Evolutionary conservation across 2,113 vertebrate species (phyloP), one percentile per base, ranked within the genome.

Genomic region (Albula goreensis): DNA sequence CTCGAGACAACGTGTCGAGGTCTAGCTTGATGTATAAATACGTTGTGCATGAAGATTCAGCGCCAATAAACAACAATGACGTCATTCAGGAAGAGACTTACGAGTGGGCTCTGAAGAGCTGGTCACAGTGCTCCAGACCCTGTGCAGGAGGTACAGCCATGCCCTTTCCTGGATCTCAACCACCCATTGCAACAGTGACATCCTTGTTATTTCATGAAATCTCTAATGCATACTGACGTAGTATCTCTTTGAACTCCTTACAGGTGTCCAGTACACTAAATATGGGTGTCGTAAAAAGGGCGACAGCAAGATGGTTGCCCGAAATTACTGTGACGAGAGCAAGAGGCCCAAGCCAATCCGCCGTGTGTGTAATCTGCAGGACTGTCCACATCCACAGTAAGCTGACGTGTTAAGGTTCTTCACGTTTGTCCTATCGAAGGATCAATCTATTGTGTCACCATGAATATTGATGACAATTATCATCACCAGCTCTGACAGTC

Each of bases 91-190:
- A 99, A 82, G 98, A 99, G 80, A 86, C 92, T 0, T 99, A 97
- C 0, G 98, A 99, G 91, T 99, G 98, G 98, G 98, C 98, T 0
- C 91, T 99, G 81, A 99, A 99, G 95, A 99, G 96, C 85, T 99
- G 98, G 98, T 99, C 98, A 0, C 97, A 96, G 0, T 99, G 98
- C 81, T 98, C 98, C 90, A 97, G 96, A 87, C 96, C 97, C 11
- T 99, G 98, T 5, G 96, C 96, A 0, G 97, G 97, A 97, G 98
- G 98, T 98, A 66, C 60, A 22, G 60, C 22, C 95, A 94, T 2
- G 31, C 80, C 3, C 60, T 31, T 74, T 15, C 17, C 17, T 13
- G 19, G 19, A 70, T 70, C 63, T 2, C 70, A 9, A 11, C n/a
- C 9, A 10, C n/a, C n/a, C 22, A 13, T 22, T 74, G 31, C 70